Evolutionary conservation across 2,113 vertebrate genomes (phyloP).

Genomic region (Ciconia stormi): DNA sequence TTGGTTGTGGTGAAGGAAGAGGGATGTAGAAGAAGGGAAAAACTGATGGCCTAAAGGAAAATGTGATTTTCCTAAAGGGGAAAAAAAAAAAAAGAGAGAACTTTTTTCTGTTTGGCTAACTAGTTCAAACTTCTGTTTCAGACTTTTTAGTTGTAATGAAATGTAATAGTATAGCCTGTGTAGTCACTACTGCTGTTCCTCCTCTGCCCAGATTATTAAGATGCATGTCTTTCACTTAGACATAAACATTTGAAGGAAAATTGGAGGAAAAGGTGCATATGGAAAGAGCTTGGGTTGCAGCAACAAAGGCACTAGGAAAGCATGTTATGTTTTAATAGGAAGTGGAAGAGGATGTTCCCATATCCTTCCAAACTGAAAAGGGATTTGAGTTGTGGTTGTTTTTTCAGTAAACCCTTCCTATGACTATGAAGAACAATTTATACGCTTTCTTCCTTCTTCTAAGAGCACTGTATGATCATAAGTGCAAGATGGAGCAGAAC

Average conservation of each 20-base stretch:
- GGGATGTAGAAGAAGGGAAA: not conserved
- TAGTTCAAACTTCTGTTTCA: not conserved
- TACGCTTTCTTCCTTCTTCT: not conserved
- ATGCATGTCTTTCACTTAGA: not conserved
- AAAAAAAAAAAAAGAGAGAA: accelerated
- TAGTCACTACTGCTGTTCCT: not conserved
- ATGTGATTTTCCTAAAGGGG: too few relatives aligned
- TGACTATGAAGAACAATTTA: not conserved
- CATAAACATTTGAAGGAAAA: not conserved
- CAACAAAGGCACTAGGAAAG: not conserved
- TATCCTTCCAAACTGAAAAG: not conserved
- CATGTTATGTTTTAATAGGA: not conserved
- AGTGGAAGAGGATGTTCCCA: not conserved
- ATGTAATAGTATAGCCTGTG: not conserved
- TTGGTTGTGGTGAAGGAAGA: accelerated
- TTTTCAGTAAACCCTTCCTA: not conserved
- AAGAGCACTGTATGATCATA: not conserved
- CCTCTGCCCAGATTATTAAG: not conserved
- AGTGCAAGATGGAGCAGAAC: not conserved
- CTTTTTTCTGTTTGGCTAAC: accelerated
- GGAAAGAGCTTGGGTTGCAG: not conserved
- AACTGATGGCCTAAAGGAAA: not conserved
- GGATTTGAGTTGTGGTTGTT: not conserved
- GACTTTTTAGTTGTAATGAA: not conserved
- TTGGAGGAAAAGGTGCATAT: not conserved